A percentile compares a stretch with the other conserved stretches of the same genome.
Conservation (phyloP, 2,113 vertebrate genomes). For the Lucifuga dentata region DNA sequence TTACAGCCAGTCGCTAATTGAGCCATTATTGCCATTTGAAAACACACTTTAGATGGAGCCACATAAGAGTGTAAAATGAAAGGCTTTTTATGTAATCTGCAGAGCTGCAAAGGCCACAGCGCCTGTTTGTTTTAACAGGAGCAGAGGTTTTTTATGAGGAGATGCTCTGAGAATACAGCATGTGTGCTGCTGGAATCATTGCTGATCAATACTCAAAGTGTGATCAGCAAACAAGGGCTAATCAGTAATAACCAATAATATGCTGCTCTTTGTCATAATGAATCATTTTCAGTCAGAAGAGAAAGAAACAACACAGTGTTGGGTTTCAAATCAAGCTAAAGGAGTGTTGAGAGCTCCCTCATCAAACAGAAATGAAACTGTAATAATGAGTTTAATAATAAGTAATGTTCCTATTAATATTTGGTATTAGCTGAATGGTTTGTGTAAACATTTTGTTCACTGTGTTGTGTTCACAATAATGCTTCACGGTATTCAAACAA, state of each 20-base stretch:
- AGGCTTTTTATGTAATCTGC: constrained; percentile 5
- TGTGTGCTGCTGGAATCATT: not conserved
- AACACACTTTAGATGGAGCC: constrained; percentile 34
- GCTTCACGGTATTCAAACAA: constrained; percentile 1
- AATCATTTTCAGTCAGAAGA: constrained; percentile 1
- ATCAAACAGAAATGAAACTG: too few relatives aligned
- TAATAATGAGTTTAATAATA: too few relatives aligned
- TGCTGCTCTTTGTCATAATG: constrained; percentile 1
- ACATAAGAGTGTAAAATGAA: constrained; percentile 10
- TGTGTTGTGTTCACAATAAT: too few relatives aligned
- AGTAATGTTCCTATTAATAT: not conserved
- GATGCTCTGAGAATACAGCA: not conserved
- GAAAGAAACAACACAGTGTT: not conserved
- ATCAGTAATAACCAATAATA: not conserved
- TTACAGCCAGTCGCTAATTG: constrained; percentile 52
- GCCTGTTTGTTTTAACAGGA: constrained; percentile 13
- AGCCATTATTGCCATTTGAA: constrained; percentile 44
- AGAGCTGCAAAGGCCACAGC: constrained; percentile 22
- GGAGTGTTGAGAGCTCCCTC: not conserved
- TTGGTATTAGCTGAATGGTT: too few relatives aligned
- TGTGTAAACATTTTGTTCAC: too few relatives aligned
- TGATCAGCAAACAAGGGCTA: constrained; percentile 12
- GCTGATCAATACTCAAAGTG: not conserved
- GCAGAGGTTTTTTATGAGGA: constrained; percentile 9
- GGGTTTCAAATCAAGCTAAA: constrained; percentile 1